These are phyloP conservation scores for Goniozus legneri DNA, from an alignment of 1,140 invertebrate species.

Conservation along the genomic window DNA sequence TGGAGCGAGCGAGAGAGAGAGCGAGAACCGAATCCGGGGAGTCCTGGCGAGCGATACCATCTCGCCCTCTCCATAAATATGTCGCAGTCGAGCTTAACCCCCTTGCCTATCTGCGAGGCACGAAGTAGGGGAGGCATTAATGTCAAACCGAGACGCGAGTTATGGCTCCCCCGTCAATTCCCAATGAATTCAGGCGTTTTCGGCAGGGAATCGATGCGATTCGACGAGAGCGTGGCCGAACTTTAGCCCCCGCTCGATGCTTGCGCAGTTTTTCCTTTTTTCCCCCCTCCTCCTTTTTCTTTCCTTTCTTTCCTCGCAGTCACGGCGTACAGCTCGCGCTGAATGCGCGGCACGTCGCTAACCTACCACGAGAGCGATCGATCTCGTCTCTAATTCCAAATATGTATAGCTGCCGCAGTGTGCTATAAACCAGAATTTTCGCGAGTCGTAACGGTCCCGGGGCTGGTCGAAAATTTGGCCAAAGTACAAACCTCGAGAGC, in stretches of 20 bases:
- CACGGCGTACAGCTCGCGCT: too few species aligned
- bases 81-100: constrained; percentile 51
- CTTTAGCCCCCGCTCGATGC: constrained; percentile 1
- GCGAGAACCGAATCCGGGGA: constrained; percentile 33
- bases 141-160: constrained; percentile 53
- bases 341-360: too few species aligned
- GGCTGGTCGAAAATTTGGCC: background rate
- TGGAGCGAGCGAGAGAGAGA: constrained; percentile 54
- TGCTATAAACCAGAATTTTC: background rate
- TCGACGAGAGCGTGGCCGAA: constrained; percentile 25
- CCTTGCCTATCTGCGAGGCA: constrained; percentile 36
- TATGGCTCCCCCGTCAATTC: constrained; percentile 57
- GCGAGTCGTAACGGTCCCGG: too few species aligned
- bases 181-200: constrained; percentile 56
- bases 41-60: constrained; percentile 47
- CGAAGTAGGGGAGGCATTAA: constrained; percentile 52
- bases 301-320: too few species aligned
- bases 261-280: constrained; percentile 1
- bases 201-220: constrained; percentile 48
- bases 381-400: too few species aligned
- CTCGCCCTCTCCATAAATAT: constrained; percentile 43
- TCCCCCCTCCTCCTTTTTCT: background rate
- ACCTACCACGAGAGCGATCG: too few species aligned
- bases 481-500: too few species aligned
- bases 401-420: background rate